Evolutionary conservation across 2,113 vertebrate genomes (phyloP), one percentile per base, ranked within the genome.

Genomic region (Cavia porcellus): DNA sequence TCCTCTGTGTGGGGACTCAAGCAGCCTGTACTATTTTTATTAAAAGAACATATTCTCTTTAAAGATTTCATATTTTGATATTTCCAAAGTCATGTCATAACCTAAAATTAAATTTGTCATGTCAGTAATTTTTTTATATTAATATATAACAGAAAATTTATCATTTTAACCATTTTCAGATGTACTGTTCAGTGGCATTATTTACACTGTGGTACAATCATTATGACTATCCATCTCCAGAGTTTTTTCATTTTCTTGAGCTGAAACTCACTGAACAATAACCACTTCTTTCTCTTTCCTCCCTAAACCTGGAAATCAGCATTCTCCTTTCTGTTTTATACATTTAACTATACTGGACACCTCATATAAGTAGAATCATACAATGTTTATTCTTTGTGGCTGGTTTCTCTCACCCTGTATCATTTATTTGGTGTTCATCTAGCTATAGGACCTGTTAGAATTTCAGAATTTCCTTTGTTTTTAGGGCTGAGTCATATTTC

Each of bases 81-180:
- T 94, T 86, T 92, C 80, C 72, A 35, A 86, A 81, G 81, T 66
- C 35, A 30, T 81, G 20, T 86, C 86, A 96, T 35, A 55, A 85
- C 50, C n/a, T 74, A 85, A 92, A 72, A 81, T 81, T 32, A 80
- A 86, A 77, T 75, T 32, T 74, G 55, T 59, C 30, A 82, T 6
- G 2, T 64, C 86, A 83, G n/a, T 17, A 52, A 57, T 24, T 89
- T 89, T 93, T 86, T 70, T 79, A 77, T 75, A 55, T 95, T 70
- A 95, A 42, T 10, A 86, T 20, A 24, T 17, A 35, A 72, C 28
- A 38, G 45, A 62, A 59, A 30, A 89, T 74, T 64, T 77, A 24
- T 55, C 77, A 59, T 62, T 84, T 84, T 38, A 55, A 52, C 45
- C 45, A 62, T 79, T 70, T 81, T 61, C 83, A 83, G n/a, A 64